A percentile compares a stretch with the other conserved stretches of the same genome.
These are phyloP conservation scores for Macaca fascicularis DNA, from an alignment of 2,113 vertebrate genomes.

Conservation along the genomic window T2T-MFA8v1.1 NC_088386.1:112620001-112620500, in stretches of 20 bases:
- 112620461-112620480: not conserved
- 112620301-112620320: not conserved
- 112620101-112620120: not conserved
- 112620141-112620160: not conserved
- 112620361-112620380: not conserved
- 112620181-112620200: too few relatives aligned
- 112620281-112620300: not conserved
- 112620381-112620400: not conserved
- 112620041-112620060: not conserved
- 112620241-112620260: not conserved
- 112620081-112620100: not conserved
- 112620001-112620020: not conserved
- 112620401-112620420: not conserved
- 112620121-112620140: too few relatives aligned
- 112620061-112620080: not conserved
- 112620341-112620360: not conserved
- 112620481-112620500: not conserved
- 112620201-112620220: not conserved
- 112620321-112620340: not conserved
- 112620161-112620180: not conserved
- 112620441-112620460: not conserved
- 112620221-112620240: not conserved
- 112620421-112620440: constrained; percentile 24
- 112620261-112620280: not conserved
- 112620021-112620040: not conserved